Percentiles rank a stretch among this genome's conserved stretches.
Conservation (phyloP, 1,140 invertebrate genomes). For the Drosophila kohkoa region DNA sequence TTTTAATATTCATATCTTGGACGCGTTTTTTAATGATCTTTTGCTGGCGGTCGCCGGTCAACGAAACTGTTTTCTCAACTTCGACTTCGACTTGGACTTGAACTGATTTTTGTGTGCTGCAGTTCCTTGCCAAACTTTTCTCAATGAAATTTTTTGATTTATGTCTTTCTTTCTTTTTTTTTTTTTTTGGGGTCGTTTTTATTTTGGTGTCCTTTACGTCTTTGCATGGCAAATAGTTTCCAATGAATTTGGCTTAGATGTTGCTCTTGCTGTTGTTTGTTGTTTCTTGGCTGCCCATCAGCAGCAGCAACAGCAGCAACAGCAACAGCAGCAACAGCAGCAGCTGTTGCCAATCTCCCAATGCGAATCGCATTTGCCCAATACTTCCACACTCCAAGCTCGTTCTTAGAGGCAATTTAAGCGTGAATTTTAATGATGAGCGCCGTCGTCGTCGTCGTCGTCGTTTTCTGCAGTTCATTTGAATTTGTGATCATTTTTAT, state of each 20-base stretch:
- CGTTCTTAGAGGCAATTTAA: constrained; percentile 71
- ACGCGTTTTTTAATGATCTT: constrained; percentile 52
- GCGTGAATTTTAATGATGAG: constrained; percentile 82
- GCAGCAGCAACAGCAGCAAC: background rate
- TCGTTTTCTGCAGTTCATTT: constrained; percentile 74
- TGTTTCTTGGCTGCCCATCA: background rate
- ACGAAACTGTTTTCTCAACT: constrained; percentile 36
- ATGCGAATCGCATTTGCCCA: background rate
- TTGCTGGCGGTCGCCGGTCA: constrained; percentile 37
- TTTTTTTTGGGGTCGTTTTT: constrained; percentile 6
- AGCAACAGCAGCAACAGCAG: background rate
- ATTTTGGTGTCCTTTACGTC: constrained; percentile 20
- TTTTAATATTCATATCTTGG: constrained; percentile 57
- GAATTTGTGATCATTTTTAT: constrained; percentile 66
- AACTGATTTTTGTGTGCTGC: constrained; percentile 26
- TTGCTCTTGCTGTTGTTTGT: constrained; percentile 5
- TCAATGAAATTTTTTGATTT: constrained; percentile 83
- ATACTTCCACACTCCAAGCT: background rate
- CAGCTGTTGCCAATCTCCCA: constrained; percentile 18
- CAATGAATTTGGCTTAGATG: constrained; percentile 81
- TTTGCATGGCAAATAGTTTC: constrained; percentile 77
- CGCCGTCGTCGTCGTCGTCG: constrained; percentile 33
- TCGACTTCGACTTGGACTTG: constrained; percentile 11
- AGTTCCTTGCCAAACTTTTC: constrained; percentile 68
- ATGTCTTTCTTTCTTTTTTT: constrained; percentile 61